Base-by-base conservation (phyloP, 2,888 invertebrate species). In the Boloria euphrosyne region DNA sequence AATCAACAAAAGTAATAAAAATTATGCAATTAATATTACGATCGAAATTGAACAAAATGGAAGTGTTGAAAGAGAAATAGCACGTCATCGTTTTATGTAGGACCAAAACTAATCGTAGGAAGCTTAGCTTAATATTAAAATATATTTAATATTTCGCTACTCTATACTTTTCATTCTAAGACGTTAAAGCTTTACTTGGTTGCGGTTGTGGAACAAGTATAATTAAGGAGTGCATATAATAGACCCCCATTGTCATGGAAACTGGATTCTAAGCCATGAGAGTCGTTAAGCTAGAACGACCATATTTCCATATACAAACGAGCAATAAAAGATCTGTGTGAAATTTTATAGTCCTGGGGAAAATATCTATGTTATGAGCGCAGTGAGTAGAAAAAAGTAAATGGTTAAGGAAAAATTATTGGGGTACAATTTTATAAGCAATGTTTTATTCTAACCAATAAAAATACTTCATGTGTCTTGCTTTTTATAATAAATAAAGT, bases 191-290 rank as follows among this genome's bases (percentile, higher is more conserved):
- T 16, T 57, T n/a, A 1, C 22, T 50, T 57, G 64, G 71, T 65
- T 73, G 70, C 68, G 74, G 70, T 76, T 70, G 69, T 72, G 71
- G 71, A 78, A 75, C 77, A 71, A 76, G 76, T 76, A 74, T 80
- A 81, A 83, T 84, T 82, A 81, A 74, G 72, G 75, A 71, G 70
- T 79, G 79, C 76, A 81, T 78, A 81, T 79, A 72, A 68, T 75
- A 65, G 67, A 75, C 76, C 74, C 74, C 67, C 72, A 72, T 68
- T 71, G 65, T 65, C 46, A 58, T 66, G 65, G 71, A 74, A 75
- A 80, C 81, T 76, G 75, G 77, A 79, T 78, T 75, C 78, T 70
- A 70, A 61, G 71, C 52, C 57, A 66, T 64, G 66, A 64, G 67
- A 68, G 64, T 68, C 61, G 61, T 67, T 64, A 69, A 57, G 64